A percentile compares a stretch with the other conserved stretches of the same genome.
phyloP scores from a whole-genome alignment of 2,113 vertebrate species.

The Rhabdomys dilectus region DNA sequence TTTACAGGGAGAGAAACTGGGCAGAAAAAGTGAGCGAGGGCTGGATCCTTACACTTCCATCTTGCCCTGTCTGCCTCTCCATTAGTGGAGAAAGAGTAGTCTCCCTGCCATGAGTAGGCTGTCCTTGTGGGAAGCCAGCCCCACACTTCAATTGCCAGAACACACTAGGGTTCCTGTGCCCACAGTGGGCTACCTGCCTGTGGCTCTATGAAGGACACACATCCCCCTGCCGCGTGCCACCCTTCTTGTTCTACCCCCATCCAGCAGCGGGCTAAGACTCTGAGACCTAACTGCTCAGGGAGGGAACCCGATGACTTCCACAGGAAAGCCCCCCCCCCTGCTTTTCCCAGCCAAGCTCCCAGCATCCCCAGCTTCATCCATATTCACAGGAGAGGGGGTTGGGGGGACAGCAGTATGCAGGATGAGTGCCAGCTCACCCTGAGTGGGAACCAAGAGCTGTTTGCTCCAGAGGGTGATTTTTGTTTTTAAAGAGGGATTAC shows the following conservation, averaged over 20 bases:
- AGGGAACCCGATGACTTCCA: not conserved
- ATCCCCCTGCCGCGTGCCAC: too few species aligned
- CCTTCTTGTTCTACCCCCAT: not conserved
- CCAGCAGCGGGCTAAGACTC: not conserved
- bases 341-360: not conserved
- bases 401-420: not conserved
- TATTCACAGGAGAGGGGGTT: not conserved
- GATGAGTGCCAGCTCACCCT: conserved; percentile 8
- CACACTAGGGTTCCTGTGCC: not conserved
- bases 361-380: not conserved
- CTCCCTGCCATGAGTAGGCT: not conserved
- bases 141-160: not conserved
- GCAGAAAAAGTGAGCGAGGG: not conserved
- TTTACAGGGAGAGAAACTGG: not conserved
- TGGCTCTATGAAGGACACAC: too few species aligned
- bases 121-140: not conserved
- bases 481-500: not conserved
- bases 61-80: not conserved
- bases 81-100: not conserved
- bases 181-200: not conserved
- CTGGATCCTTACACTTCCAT: not conserved
- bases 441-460: not conserved
- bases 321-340: not conserved
- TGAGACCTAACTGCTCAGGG: not conserved
- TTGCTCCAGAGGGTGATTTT: not conserved